Conservation (phyloP, 2,888 invertebrate genomes). For the Apodemia duryi region DNA sequence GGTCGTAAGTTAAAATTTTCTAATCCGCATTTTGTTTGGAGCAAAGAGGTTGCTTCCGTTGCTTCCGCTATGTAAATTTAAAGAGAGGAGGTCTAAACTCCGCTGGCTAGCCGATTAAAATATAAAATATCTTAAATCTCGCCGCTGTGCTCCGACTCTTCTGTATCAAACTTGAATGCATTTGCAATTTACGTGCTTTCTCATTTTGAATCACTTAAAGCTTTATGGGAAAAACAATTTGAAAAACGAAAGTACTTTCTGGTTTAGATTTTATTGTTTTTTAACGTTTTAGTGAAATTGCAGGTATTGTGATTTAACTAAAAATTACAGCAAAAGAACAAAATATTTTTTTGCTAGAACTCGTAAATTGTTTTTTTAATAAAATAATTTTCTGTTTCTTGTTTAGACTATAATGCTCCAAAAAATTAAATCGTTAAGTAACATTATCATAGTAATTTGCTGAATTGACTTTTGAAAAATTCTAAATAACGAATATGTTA, state of each 20-base stretch:
- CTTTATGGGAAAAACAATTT: constrained; percentile 22
- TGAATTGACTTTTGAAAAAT: too few relatives aligned
- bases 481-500: too few relatives aligned
- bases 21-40: constrained; percentile 57
- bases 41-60: constrained; percentile 61
- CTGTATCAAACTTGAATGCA: constrained; percentile 61
- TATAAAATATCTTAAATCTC: constrained; percentile 73
- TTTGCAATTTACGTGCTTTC: constrained; percentile 69
- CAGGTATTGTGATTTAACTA: not conserved
- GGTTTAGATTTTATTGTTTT: constrained; percentile 11
- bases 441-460: too few relatives aligned
- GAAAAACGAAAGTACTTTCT: constrained; percentile 23
- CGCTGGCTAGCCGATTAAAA: constrained; percentile 62
- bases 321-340: not conserved
- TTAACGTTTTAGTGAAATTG: not conserved
- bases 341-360: not conserved
- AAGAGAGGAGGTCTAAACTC: constrained; percentile 48
- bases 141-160: constrained; percentile 52
- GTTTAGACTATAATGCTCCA: too few relatives aligned
- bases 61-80: constrained; percentile 69
- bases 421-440: too few relatives aligned
- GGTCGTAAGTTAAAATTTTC: constrained; percentile 64
- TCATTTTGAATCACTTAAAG: constrained; percentile 46
- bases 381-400: too few relatives aligned
- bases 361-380: too few relatives aligned